Base-by-base conservation (phyloP, 2,113 vertebrate species). In the Brachionichthys hirsutus region DNA sequence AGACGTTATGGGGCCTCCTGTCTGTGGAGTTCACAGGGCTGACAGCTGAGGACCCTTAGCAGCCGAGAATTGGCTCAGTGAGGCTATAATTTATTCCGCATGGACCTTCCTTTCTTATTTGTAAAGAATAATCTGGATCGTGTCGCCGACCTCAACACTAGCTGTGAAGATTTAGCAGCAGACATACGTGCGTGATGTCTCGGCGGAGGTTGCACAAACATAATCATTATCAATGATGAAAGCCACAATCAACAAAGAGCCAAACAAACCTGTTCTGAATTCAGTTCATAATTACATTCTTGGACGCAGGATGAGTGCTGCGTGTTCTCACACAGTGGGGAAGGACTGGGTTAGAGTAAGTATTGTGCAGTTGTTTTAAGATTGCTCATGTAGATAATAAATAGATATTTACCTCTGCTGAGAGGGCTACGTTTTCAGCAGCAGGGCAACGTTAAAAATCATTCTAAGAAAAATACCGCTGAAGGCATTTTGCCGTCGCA, bases 81-180 rank as follows among this genome's bases (percentile, higher is more conserved):
- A 59, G 19, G 19, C 2, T 40, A 47, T 75, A 74, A 74, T 75
- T 81, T 50, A 69, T 75, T 75, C 55, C 83, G 44, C 15, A 24
- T 67, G 20, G 47, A 64, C 52, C 67, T 45, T 60, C 68, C 54
- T 47, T 67, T 34, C 19, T 35, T 34, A 42, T 75, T 67, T 53
- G 35, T 60, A 46, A 56, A 67, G n/a, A 54, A 55, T 38, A 52
- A 0, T 16, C 52, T 13, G 18, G 20, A 24, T 41, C 5, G 46
- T 20, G n/a, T 67, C 22, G 52, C 17, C n/a, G 17, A 16, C 10
- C 54, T 52, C 46, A 16, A 58, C 17, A 19, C 12, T n/a, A 45
- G 19, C 45, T 30, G 4, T 30, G 8, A 1, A 30, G 24, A 30
- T 30, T 2, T 8, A 30, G 24, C 24, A 30, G 24, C 24, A 30